A percentile compares a stretch with the other conserved stretches of the same genome.
phyloP scores from a whole-genome alignment of 2,888 invertebrate genomes.

The Eupithecia pulchellata region DNA sequence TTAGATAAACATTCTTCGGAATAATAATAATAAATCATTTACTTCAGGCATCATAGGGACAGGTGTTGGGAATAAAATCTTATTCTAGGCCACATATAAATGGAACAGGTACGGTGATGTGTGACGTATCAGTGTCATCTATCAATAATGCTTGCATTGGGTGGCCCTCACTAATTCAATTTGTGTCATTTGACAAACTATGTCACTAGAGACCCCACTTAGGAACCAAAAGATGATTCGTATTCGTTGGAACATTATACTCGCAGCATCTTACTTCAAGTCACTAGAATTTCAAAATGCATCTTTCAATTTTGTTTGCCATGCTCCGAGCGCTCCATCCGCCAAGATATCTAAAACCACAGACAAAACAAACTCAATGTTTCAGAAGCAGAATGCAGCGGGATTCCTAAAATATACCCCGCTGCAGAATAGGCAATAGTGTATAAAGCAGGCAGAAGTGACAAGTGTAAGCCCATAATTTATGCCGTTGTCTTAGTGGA shows the following conservation, averaged over 20 bases:
- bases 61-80: no score
- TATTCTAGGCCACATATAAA: no score
- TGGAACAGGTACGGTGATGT: no score
- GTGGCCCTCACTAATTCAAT: not conserved
- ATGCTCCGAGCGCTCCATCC: not conserved
- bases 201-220: not conserved
- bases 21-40: no score
- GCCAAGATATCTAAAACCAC: conserved; percentile 6
- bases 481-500: conserved; percentile 34
- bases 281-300: not conserved
- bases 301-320: not conserved
- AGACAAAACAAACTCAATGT: conserved; percentile 45
- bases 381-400: conserved; percentile 47
- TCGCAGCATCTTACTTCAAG: not conserved
- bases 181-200: not conserved
- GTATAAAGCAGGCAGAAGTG: conserved; percentile 39
- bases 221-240: not conserved
- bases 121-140: no score
- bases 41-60: no score
- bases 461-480: conserved; percentile 53
- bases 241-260: not conserved
- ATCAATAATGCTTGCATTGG: no score
- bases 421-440: conserved; percentile 19
- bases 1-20: not conserved
- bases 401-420: conserved; percentile 52